phyloP scores from a whole-genome alignment of 2,797 vertebrate genomes.

The Malurus splendens region DNA sequence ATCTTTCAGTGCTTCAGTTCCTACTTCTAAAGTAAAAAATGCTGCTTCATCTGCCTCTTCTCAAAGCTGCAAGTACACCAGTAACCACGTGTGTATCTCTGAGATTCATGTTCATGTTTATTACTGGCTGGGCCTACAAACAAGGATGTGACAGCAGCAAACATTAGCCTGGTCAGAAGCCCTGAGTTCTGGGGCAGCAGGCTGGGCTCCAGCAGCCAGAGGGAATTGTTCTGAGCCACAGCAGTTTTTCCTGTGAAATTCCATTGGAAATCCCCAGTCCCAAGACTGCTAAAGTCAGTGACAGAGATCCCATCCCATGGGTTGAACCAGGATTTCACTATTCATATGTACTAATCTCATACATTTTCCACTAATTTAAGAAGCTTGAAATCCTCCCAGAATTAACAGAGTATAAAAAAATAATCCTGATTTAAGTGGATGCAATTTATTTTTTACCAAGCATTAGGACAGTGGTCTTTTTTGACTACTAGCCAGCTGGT shows the following conservation, averaged over 20 bases:
- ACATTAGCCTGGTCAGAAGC: not conserved
- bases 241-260: not conserved
- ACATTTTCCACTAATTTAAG: not conserved
- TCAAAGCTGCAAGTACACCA: not conserved
- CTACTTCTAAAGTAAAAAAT: not conserved
- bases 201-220: not conserved
- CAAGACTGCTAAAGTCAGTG: not conserved
- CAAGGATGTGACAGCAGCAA: rapidly evolving
- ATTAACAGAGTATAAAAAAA: not conserved
- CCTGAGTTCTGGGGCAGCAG: rapidly evolving
- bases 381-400: not conserved
- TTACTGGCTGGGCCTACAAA: not conserved
- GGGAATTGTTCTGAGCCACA: not conserved
- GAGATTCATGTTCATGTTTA: not conserved
- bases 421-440: not conserved
- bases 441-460: not conserved
- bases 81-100: not conserved
- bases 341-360: not conserved
- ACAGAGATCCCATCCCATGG: rapidly evolving
- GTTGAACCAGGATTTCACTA: not conserved
- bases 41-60: not conserved
- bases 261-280: not conserved
- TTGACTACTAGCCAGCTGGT: not conserved
- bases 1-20: not conserved
- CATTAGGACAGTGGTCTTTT: not conserved